Evolutionary conservation across 1,140 invertebrate genomes (phyloP).

Genomic region (Aphis gossypii): DNA sequence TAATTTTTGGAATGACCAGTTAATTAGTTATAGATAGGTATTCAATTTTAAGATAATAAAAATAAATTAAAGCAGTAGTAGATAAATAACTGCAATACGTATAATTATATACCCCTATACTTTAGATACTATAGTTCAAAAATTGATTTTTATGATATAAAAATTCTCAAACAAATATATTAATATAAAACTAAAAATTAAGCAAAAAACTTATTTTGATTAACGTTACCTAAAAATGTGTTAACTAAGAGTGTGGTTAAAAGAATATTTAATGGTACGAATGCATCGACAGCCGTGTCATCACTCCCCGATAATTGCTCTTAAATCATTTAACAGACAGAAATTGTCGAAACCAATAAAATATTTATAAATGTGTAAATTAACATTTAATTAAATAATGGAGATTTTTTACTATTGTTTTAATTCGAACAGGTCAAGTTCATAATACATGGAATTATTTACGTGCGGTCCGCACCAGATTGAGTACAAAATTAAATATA

Average conservation of each 20-base stretch:
- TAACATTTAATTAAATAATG: background rate
- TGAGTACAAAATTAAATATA: background rate
- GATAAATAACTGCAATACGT: too few relatives aligned
- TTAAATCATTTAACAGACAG: background rate
- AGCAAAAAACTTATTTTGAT: background rate
- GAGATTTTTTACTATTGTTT: background rate
- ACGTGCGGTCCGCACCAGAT: background rate
- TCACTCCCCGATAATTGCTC: background rate
- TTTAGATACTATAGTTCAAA: background rate
- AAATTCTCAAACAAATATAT: background rate
- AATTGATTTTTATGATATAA: too few relatives aligned
- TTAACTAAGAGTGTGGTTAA: background rate
- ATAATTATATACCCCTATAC: too few relatives aligned
- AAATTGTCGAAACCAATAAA: background rate
- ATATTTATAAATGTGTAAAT: background rate
- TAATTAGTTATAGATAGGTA: too few relatives aligned
- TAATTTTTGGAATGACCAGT: too few relatives aligned
- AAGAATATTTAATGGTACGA: background rate
- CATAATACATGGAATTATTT: background rate
- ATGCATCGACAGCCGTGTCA: too few relatives aligned
- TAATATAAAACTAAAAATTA: background rate
- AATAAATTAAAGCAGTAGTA: too few relatives aligned
- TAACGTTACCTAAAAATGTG: background rate
- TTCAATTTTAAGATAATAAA: too few relatives aligned
- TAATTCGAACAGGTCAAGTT: background rate